Evolutionary conservation across 2,888 invertebrate genomes (phyloP).

Genomic region (Formica aserva): DNA sequence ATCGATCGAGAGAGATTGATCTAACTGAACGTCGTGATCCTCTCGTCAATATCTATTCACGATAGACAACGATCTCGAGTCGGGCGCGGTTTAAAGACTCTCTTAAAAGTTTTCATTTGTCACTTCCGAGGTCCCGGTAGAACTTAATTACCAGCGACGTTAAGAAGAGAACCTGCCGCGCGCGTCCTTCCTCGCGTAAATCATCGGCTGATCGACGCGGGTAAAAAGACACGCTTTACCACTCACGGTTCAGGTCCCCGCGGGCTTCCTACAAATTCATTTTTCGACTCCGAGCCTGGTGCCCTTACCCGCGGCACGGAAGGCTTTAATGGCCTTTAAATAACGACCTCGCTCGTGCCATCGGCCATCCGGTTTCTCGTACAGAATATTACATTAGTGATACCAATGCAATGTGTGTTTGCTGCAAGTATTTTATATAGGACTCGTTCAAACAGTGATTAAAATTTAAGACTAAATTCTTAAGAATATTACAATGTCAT

Average conservation of each 20-base stretch:
- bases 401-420: neutral
- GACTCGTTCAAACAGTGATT: neutral
- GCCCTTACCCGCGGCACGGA: conserved; percentile 48
- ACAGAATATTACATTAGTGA: conserved; percentile 31
- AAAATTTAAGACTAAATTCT: conserved; percentile 1
- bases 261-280: conserved; percentile 65
- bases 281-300: conserved; percentile 56
- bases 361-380: conserved; percentile 58
- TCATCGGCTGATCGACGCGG: conserved; percentile 56
- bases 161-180: conserved; percentile 57
- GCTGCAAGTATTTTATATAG: neutral
- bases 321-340: conserved; percentile 70
- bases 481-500: neutral
- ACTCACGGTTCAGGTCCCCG: conserved; percentile 61
- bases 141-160: conserved; percentile 70
- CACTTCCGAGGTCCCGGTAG: conserved; percentile 61
- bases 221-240: conserved; percentile 67
- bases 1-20: conserved; percentile 20
- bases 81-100: conserved; percentile 66
- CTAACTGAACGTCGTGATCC: conserved; percentile 32
- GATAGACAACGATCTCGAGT: conserved; percentile 60
- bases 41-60: conserved; percentile 53
- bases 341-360: conserved; percentile 62
- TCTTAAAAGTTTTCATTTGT: conserved; percentile 54
- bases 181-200: conserved; percentile 62